A percentile compares a stretch with the other conserved stretches of the same genome.
phyloP scores from a whole-genome alignment of 1,140 invertebrate species.

The Eulimnadia texana region DNA sequence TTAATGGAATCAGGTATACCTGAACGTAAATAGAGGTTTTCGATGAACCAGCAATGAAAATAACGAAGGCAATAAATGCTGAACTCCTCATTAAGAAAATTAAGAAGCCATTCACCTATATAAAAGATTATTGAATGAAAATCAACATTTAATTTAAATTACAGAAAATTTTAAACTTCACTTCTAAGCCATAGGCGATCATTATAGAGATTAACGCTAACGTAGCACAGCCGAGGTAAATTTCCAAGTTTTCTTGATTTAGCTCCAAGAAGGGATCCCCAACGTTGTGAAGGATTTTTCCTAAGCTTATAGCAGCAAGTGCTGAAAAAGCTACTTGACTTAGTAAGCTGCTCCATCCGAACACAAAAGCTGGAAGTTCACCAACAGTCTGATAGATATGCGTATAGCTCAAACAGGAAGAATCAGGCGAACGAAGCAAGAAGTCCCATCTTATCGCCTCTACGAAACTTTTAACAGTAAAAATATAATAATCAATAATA shows the following conservation, averaged over 20 bases:
- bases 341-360: not conserved
- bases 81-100: not conserved
- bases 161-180: too few species aligned
- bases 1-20: not conserved
- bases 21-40: not conserved
- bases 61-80: not conserved
- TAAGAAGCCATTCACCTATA: not conserved
- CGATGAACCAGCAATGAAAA: not conserved
- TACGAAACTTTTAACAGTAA: too few species aligned
- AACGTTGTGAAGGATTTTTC: not conserved
- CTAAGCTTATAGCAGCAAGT: not conserved
- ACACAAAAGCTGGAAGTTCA: not conserved
- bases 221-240: not conserved
- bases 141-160: not conserved
- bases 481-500: not conserved
- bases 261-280: not conserved
- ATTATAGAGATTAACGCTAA: not conserved
- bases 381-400: not conserved
- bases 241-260: not conserved
- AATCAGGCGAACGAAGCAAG: not conserved
- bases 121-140: not conserved
- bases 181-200: not conserved
- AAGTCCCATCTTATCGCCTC: not conserved
- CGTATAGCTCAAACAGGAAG: not conserved
- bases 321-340: not conserved